These are phyloP conservation scores for Megaceryle torquata DNA, from an alignment of 2,113 vertebrate species.

Conservation along the genomic window DNA sequence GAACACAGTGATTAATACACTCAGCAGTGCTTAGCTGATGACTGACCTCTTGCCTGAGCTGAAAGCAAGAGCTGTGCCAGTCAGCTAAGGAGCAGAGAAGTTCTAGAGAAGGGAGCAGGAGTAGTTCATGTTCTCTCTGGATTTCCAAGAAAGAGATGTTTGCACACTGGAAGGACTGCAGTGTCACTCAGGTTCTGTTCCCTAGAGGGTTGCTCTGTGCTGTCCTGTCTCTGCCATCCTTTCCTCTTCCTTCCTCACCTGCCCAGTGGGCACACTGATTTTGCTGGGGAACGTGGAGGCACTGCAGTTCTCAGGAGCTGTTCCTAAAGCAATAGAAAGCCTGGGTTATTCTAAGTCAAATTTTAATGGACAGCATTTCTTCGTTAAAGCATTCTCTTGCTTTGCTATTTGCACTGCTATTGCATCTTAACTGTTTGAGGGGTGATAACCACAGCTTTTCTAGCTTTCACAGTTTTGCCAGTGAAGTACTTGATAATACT, in stretches of 20 bases:
- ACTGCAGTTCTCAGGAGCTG: not conserved
- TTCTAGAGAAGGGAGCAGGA: not conserved
- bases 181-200: not conserved
- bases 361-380: not conserved
- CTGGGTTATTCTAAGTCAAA: not conserved
- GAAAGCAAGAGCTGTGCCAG: not conserved
- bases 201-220: fast-evolving
- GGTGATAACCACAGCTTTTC: not conserved
- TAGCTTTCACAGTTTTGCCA: not conserved
- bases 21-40: not conserved
- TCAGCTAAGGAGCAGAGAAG: not conserved
- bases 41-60: not conserved
- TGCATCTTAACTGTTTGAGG: not conserved
- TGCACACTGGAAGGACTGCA: not conserved
- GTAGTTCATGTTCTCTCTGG: not conserved
- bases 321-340: not conserved
- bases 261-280: not conserved
- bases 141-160: not conserved
- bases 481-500: not conserved
- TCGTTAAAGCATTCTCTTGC: not conserved
- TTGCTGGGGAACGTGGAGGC: not conserved
- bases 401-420: not conserved
- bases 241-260: not conserved
- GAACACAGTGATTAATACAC: not conserved
- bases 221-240: not conserved